Base-by-base conservation (phyloP, 2,888 invertebrate species). In the Synanthedon andrenaeformis region DNA sequence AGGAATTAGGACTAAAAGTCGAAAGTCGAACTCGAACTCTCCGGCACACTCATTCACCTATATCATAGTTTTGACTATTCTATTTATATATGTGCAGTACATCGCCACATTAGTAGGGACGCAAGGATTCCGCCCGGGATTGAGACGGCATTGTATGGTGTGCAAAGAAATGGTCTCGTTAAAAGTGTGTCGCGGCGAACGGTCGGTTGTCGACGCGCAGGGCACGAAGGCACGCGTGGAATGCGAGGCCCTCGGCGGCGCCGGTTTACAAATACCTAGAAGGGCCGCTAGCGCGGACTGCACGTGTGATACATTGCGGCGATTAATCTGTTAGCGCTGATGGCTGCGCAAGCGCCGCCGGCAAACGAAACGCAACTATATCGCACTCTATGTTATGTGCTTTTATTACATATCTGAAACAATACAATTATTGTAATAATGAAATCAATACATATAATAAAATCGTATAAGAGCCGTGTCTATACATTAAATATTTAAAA, bases 201-300 rank as follows among this genome's bases (percentile, higher is more conserved):
- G 23, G 49, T 49, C 12, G 49, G 49, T 13, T 49, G 49, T 49
- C 17, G 49, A 62, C 65, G 65, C 60, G 72, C 73, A 74, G 74
- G 74, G 66, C 70, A 71, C 76, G 77, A 55, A 76, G 80, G 79
- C 79, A 79, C 68, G 84, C 76, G 66, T 69, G 83, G 86, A 85
- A 86, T 86, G 86, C 74, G 75, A 76, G 79, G 82, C 83, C 82
- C 81, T 79, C 82, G 82, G 82, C 84, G 84, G 82, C 84, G 84
- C 85, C 84, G 79, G 83, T 82, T 84, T 83, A 86, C 86, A 85
- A 84, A 85, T 85, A 35, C 35, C 35, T 35, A 86, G 84, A 86
- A 86, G 84, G 84, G 82, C 83, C 81, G 75, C 80, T 76, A 79
- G 77, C 70, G 71, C 76, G 73, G 73, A 75, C 79, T 81, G 81